phyloP scores from a whole-genome alignment of 2,888 invertebrate species.

The Lepidocyrtinus sp. region DNA sequence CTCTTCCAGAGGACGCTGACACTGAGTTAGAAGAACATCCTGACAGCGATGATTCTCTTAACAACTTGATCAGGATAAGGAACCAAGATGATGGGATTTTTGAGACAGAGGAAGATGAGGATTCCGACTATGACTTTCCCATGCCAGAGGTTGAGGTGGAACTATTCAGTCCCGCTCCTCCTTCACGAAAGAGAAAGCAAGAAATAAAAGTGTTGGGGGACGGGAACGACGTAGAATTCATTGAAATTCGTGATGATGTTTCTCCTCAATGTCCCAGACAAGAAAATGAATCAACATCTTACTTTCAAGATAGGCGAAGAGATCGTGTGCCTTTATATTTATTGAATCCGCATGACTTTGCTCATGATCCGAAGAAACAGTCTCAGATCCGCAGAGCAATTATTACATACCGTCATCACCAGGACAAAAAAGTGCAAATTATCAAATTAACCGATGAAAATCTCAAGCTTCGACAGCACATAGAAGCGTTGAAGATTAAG shows the following conservation, averaged over 20 bases:
- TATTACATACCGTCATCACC: constrained; percentile 58
- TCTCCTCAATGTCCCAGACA: no score
- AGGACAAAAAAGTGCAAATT: constrained; percentile 48
- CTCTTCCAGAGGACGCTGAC: not conserved
- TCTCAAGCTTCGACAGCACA: constrained; percentile 24
- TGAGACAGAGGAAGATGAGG: constrained; percentile 37
- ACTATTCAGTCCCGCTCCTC: not conserved
- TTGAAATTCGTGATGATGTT: not conserved
- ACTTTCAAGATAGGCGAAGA: constrained; percentile 19
- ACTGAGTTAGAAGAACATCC: not conserved
- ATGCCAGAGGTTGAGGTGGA: constrained; percentile 41
- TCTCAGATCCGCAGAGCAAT: constrained; percentile 52
- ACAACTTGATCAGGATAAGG: constrained; percentile 37
- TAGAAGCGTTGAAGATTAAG: not conserved
- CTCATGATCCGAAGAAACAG: constrained; percentile 52
- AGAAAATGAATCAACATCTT: no score
- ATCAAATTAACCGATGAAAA: constrained; percentile 48
- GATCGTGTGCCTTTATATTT: constrained; percentile 48
- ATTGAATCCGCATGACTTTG: constrained; percentile 52
- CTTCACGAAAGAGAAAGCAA: constrained; percentile 38
- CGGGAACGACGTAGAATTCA: not conserved
- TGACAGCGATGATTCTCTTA: not conserved
- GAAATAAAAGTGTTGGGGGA: not conserved
- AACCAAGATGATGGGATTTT: constrained; percentile 41
- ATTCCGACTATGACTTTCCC: constrained; percentile 27